Percentiles rank a stretch among this genome's conserved stretches.
Conservation (phyloP, 2,888 invertebrate genomes). For the Sphaeridia pumilis region DNA sequence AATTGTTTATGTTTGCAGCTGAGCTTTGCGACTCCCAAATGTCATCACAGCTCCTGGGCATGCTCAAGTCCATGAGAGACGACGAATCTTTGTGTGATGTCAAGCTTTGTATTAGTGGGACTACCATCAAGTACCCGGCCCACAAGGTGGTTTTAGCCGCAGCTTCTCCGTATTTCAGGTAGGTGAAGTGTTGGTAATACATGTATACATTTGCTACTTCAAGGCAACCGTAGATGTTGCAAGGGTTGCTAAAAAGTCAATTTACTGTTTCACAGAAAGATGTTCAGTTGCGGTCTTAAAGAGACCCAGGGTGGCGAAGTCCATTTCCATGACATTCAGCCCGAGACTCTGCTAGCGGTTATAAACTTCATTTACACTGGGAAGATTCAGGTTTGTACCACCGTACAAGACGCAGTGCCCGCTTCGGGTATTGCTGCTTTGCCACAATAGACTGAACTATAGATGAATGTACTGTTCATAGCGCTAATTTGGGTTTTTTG, state of each 20-base stretch:
- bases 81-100: constrained; percentile 36
- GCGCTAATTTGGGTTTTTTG: too few species aligned
- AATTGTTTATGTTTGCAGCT: too few species aligned
- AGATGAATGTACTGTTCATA: too few species aligned
- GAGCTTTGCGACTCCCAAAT: constrained; percentile 35
- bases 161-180: constrained; percentile 42
- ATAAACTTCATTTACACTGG: constrained; percentile 37
- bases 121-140: constrained; percentile 36
- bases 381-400: constrained; percentile 34
- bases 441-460: too few species aligned
- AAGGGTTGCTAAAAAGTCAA: neutral
- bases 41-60: constrained; percentile 32
- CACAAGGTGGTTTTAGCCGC: constrained; percentile 42
- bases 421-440: too few species aligned
- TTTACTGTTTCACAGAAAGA: constrained; percentile 33
- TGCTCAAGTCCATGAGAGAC: constrained; percentile 33
- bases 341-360: constrained; percentile 34
- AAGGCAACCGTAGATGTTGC: neutral
- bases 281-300: constrained; percentile 37
- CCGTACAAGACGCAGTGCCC: too few species aligned
- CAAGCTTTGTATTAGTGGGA: constrained; percentile 27
- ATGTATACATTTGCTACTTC: neutral
- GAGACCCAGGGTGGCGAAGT: constrained; percentile 37
- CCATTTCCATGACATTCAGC: constrained; percentile 35
- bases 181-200: constrained; percentile 4